Percentiles rank a stretch among this genome's conserved stretches.
These are phyloP conservation scores for Pangasianodon hypophthalmus DNA, from an alignment of 2,113 vertebrate species.

Conservation along the genomic window DNA sequence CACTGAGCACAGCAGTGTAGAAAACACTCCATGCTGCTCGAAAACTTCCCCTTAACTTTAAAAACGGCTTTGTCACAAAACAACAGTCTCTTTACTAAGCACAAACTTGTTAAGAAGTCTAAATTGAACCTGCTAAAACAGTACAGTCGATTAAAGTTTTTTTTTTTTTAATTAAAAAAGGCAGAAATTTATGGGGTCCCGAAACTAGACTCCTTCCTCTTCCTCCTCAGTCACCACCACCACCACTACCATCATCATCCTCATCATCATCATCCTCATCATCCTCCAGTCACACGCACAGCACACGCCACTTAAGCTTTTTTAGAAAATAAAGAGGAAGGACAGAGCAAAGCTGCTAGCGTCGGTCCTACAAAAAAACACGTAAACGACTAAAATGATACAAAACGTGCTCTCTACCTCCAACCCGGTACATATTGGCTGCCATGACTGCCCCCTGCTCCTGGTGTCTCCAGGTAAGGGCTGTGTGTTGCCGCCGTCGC, in stretches of 20 bases:
- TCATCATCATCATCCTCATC: conserved; percentile 68
- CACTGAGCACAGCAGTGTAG: background rate
- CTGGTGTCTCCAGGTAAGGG: conserved; percentile 79
- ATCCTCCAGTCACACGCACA: conserved; percentile 57
- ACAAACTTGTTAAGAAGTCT: conserved; percentile 19
- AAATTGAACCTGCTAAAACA: background rate
- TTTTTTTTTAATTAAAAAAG: conserved; percentile 2
- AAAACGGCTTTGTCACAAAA: conserved; percentile 26
- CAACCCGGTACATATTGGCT: conserved; percentile 87
- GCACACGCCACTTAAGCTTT: conserved; percentile 65
- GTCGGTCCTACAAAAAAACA: conserved; percentile 51
- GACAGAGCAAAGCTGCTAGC: conserved; percentile 63
- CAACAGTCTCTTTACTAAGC: conserved; percentile 24
- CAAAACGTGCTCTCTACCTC: conserved; percentile 72
- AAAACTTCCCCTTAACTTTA: conserved; percentile 62
- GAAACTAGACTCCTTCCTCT: conserved; percentile 66
- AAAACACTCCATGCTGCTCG: conserved; percentile 40
- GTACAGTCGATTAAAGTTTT: background rate
- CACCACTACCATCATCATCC: conserved; percentile 60
- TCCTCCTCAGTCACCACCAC: conserved; percentile 62
- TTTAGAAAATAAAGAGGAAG: conserved; percentile 72
- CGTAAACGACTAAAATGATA: conserved; percentile 28
- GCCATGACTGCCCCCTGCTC: conserved; percentile 80
- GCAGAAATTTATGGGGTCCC: conserved; percentile 46
- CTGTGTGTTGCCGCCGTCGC: conserved; percentile 68